A percentile compares a stretch with the other conserved stretches of the same genome.
Conservation (phyloP, 2,888 invertebrate genomes). For the Lordiphosa andalusiaca region DNA sequence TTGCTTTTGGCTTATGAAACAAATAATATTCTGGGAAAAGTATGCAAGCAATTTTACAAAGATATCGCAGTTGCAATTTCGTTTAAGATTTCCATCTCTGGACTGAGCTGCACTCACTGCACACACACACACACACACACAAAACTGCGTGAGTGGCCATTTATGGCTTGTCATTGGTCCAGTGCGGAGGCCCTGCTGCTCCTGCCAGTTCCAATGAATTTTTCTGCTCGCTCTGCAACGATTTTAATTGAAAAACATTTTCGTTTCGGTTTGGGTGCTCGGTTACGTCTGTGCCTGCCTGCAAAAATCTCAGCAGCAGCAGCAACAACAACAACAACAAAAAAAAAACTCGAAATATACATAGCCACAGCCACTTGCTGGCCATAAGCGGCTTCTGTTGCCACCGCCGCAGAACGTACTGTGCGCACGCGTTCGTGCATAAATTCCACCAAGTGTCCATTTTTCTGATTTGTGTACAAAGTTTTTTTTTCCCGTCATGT, state of each 20-base stretch:
- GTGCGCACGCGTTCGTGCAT: conserved; percentile 74
- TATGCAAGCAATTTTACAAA: too few relatives aligned
- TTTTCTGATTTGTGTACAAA: conserved; percentile 73
- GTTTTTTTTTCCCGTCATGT: conserved; percentile 48
- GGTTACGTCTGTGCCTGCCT: conserved; percentile 36
- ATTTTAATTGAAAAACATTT: conserved; percentile 71
- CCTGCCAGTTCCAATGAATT: conserved; percentile 65
- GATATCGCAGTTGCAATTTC: too few relatives aligned
- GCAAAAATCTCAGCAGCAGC: conserved; percentile 6
- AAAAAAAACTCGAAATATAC: background rate
- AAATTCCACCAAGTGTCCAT: conserved; percentile 74
- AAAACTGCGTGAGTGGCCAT: conserved; percentile 26
- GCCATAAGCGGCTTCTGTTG: conserved; percentile 13
- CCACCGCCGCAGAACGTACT: conserved; percentile 36
- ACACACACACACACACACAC: too few relatives aligned
- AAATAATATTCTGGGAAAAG: too few relatives aligned
- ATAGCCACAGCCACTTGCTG: conserved; percentile 10
- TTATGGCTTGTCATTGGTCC: conserved; percentile 61
- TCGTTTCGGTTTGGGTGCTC: conserved; percentile 60
- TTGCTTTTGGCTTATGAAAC: too few relatives aligned
- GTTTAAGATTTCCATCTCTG: too few relatives aligned
- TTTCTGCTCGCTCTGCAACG: conserved; percentile 54
- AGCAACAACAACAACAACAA: background rate
- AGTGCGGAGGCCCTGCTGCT: conserved; percentile 16
- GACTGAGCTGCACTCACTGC: too few relatives aligned